A percentile compares a stretch with the other conserved stretches of the same genome.
Evolutionary conservation across 1,140 invertebrate species (phyloP).

Genomic region (Sesamia nonagrioides): DNA sequence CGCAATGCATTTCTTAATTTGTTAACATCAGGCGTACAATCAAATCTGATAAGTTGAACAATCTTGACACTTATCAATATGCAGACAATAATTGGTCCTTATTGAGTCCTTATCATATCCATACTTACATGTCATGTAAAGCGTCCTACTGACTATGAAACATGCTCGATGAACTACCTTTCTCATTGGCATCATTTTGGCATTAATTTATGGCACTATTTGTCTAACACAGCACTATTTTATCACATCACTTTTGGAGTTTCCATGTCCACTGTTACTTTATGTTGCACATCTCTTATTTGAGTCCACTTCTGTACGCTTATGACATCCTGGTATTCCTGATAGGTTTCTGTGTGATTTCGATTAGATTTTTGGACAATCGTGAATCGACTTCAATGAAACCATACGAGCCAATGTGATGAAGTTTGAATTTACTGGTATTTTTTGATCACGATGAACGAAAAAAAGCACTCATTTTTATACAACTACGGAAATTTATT

Average conservation of each 20-base stretch:
- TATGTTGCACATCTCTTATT: neutral
- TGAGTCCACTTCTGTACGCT: too few relatives aligned
- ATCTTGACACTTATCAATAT: neutral
- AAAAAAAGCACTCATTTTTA: too few relatives aligned
- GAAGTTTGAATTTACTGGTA: too few relatives aligned
- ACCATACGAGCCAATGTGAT: too few relatives aligned
- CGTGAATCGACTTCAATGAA: too few relatives aligned
- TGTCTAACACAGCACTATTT: neutral
- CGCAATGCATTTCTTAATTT: neutral
- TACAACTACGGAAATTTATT: too few relatives aligned
- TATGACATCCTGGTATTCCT: neutral
- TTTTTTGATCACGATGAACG: too few relatives aligned
- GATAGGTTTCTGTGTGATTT: neutral
- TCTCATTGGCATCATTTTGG: conserved; percentile 67
- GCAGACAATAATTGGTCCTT: neutral
- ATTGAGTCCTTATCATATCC: neutral
- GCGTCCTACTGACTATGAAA: conserved; percentile 73
- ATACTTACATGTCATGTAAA: conserved; percentile 82
- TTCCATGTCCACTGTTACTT: neutral
- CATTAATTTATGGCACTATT: neutral
- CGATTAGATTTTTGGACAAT: neutral
- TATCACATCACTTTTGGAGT: neutral
- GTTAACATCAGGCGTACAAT: neutral
- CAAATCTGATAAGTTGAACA: neutral
- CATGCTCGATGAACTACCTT: conserved; percentile 75